phyloP scores from a whole-genome alignment of 2,113 vertebrate genomes.

The Hypomesus transpacificus region DNA sequence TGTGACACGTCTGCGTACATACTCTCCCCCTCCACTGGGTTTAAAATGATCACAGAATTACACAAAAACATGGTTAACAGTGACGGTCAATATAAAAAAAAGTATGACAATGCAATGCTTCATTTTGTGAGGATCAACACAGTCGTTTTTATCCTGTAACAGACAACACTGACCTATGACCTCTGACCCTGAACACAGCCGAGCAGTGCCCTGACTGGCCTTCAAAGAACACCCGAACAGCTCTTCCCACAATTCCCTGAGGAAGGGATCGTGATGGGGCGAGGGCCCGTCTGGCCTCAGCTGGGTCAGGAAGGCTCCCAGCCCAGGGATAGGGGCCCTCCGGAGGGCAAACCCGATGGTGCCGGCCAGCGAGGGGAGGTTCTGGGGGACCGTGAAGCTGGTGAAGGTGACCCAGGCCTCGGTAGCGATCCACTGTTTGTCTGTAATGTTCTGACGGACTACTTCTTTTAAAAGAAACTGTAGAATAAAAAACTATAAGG shows the following conservation, averaged over 20 bases:
- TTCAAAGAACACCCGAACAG: conserved; percentile 54
- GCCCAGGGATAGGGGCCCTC: conserved; percentile 46
- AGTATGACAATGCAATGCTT: no score
- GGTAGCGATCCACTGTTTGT: conserved; percentile 62
- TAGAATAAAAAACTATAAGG: not conserved
- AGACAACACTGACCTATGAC: conserved; percentile 36
- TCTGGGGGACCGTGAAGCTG: conserved; percentile 25
- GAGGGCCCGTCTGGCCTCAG: conserved; percentile 29
- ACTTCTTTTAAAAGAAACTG: conserved; percentile 48
- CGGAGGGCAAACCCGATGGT: conserved; percentile 59
- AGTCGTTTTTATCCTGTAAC: not conserved
- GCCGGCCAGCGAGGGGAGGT: conserved; percentile 40
- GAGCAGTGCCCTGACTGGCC: not conserved
- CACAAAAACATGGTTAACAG: no score
- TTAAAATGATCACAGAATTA: no score
- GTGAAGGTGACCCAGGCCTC: conserved; percentile 56
- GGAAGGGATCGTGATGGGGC: conserved; percentile 49
- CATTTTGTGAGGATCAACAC: no score
- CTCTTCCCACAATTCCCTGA: conserved; percentile 56
- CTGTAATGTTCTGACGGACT: conserved; percentile 48
- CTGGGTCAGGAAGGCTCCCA: conserved; percentile 50
- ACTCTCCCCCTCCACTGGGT: not conserved
- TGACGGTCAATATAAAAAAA: no score
- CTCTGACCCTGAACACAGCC: conserved; percentile 50
- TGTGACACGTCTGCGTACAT: conserved; percentile 35